Conservation (phyloP, 2,113 vertebrate species). For the Irena cyanogastra region DNA sequence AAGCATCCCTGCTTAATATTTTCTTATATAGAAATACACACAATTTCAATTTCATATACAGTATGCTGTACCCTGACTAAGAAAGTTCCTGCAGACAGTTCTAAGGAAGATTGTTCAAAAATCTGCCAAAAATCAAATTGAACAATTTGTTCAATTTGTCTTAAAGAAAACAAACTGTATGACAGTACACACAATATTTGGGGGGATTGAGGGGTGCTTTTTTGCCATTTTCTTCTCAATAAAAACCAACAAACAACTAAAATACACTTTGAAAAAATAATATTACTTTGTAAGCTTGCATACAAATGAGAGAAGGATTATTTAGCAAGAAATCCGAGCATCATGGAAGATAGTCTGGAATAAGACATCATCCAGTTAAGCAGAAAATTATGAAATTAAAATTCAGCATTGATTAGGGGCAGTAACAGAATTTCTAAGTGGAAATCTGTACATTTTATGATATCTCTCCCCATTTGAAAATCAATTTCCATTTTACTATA, state of each 20-base stretch:
- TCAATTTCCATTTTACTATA: background rate
- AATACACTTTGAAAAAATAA: background rate
- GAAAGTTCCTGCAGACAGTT: background rate
- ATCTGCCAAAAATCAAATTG: background rate
- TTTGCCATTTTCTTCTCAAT: fast-evolving
- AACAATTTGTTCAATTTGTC: too few relatives aligned
- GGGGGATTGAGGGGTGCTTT: fast-evolving
- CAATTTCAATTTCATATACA: background rate
- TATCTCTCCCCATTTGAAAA: background rate
- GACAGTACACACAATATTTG: background rate
- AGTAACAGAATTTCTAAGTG: background rate
- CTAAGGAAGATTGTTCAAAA: background rate
- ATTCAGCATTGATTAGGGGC: background rate
- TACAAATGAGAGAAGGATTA: background rate
- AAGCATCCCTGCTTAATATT: background rate
- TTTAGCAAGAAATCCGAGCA: background rate
- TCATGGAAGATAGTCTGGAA: background rate
- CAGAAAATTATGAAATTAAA: background rate
- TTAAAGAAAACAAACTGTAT: background rate
- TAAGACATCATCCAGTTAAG: background rate
- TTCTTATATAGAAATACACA: background rate
- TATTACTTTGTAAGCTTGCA: background rate
- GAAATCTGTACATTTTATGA: background rate
- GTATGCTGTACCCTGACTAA: background rate
- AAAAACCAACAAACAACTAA: background rate